Percentiles rank a stretch among this genome's conserved stretches.
phyloP scores from a whole-genome alignment of 1,140 invertebrate genomes.

The Drosophila pruinosa region DNA sequence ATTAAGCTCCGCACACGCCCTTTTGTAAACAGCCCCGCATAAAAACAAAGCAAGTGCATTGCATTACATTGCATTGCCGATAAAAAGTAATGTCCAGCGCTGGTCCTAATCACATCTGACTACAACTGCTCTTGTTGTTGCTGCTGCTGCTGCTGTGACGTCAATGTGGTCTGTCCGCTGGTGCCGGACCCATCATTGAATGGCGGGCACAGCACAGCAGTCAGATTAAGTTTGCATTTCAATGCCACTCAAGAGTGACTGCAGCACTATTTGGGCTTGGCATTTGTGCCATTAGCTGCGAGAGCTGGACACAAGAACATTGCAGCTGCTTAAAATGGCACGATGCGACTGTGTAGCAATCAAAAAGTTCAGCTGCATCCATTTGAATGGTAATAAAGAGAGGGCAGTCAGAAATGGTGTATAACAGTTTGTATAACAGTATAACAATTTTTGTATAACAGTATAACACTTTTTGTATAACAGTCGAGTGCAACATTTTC shows the following conservation, averaged over 20 bases:
- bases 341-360: not conserved
- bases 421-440: not conserved
- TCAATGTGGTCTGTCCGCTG: slow-evolving; percentile 42
- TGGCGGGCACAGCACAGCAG: not conserved
- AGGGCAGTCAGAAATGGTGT: not conserved
- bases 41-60: not conserved
- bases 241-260: slow-evolving; percentile 44
- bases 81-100: not conserved
- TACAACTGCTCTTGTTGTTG: no score
- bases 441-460: not conserved
- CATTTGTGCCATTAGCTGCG: not conserved
- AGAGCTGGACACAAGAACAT: not conserved
- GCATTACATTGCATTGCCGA: not conserved
- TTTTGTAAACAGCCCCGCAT: not conserved
- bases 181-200: slow-evolving; percentile 14
- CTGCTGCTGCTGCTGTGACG: slow-evolving; percentile 46
- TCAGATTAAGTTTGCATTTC: slow-evolving; percentile 67
- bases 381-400: not conserved
- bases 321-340: not conserved
- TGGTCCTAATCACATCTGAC: slow-evolving; percentile 3
- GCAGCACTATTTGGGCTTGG: slow-evolving; percentile 18
- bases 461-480: not conserved
- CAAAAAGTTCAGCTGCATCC: not conserved
- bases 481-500: no score
- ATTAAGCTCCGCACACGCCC: not conserved